Conservation (phyloP, 1,140 invertebrate species). For the Gryllus bimaculatus region DNA sequence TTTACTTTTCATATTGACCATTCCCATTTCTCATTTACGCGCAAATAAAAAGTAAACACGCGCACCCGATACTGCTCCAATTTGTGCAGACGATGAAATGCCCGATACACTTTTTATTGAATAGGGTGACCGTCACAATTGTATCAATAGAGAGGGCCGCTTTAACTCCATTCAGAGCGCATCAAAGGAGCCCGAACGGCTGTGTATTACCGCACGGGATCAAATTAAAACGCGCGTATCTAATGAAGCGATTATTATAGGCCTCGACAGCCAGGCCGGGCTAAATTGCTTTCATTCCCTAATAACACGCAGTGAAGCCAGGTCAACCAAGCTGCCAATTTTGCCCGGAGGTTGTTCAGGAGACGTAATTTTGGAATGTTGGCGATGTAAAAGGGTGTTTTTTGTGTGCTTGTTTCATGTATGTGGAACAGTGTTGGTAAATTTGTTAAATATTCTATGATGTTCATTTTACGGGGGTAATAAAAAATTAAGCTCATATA, state of each 20-base stretch:
- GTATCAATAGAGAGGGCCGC: background rate
- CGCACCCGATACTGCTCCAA: background rate
- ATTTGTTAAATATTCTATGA: too few relatives aligned
- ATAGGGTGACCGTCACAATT: background rate
- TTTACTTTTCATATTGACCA: background rate
- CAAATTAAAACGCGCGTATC: background rate
- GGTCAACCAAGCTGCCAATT: background rate
- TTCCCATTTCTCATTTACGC: background rate
- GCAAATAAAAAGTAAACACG: background rate
- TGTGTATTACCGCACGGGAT: background rate
- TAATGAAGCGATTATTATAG: background rate
- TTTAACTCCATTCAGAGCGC: background rate
- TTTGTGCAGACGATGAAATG: background rate
- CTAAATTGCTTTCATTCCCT: background rate
- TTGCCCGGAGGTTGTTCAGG: background rate
- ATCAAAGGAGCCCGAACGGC: background rate
- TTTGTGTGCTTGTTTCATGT: too few relatives aligned
- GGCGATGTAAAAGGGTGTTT: too few relatives aligned
- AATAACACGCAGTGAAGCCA: background rate
- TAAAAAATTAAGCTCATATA: too few relatives aligned
- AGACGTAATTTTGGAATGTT: background rate
- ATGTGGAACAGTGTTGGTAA: too few relatives aligned
- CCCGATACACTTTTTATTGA: background rate
- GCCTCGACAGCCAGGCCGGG: background rate
- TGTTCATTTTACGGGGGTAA: too few relatives aligned